phyloP scores from a whole-genome alignment of 2,113 vertebrate species.

The Monopterus albus region DNA sequence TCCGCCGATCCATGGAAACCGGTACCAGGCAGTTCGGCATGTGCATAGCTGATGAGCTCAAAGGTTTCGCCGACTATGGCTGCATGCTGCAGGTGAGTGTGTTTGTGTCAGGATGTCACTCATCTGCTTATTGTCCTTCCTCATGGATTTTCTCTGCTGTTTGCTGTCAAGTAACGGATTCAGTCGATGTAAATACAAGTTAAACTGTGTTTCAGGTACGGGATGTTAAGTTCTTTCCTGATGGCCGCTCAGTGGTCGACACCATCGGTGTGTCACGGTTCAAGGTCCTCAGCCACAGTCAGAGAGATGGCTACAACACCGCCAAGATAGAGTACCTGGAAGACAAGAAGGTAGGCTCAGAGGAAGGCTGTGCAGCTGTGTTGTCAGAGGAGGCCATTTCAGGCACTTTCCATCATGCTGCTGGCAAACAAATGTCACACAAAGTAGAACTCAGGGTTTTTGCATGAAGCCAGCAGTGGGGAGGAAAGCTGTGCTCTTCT shows the following conservation, averaged over 20 bases:
- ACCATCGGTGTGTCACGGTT: constrained; percentile 89
- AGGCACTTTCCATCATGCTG: neutral
- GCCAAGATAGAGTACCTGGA: constrained; percentile 94
- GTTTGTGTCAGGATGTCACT: neutral
- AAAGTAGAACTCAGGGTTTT: neutral
- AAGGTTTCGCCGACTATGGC: constrained; percentile 92
- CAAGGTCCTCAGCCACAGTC: constrained; percentile 89
- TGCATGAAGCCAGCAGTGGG: neutral
- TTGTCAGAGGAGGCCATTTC: neutral
- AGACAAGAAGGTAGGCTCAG: constrained; percentile 86
- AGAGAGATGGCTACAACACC: constrained; percentile 93
- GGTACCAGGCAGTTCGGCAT: constrained; percentile 94
- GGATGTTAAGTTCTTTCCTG: constrained; percentile 92
- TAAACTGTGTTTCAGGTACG: constrained; percentile 74
- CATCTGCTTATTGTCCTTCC: neutral
- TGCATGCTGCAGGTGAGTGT: constrained; percentile 89
- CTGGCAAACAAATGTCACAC: constrained; percentile 7
- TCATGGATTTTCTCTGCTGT: neutral
- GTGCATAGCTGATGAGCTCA: constrained; percentile 91
- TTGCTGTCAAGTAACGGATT: neutral
- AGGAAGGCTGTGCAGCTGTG: neutral
- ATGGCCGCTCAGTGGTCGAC: constrained; percentile 91
- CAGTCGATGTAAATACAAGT: accelerated
- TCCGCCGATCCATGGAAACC: constrained; percentile 94
- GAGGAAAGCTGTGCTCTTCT: neutral